Evolutionary conservation across 1,140 invertebrate genomes (phyloP).

Genomic region (Halesus radiatus): DNA sequence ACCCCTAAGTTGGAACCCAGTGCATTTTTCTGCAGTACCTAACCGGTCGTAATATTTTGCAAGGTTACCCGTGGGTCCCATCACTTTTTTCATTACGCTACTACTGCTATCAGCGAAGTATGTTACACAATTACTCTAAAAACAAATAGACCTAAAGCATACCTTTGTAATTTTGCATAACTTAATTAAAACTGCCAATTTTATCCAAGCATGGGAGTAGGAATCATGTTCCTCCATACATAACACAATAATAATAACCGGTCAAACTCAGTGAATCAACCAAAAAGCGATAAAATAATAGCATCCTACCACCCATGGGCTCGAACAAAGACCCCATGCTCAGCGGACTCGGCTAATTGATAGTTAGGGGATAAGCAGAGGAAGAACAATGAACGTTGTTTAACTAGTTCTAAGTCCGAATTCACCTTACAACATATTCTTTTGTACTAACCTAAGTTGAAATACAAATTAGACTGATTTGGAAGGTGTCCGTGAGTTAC

Average conservation of each 20-base stretch:
- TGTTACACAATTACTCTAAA: too few species aligned
- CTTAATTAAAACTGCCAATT: too few species aligned
- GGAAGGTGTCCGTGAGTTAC: neutral
- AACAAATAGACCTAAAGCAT: too few species aligned
- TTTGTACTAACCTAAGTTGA: constrained; percentile 1
- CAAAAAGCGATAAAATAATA: neutral
- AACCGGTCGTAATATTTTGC: too few species aligned
- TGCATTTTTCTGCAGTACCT: too few species aligned
- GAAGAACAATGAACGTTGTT: constrained; percentile 33
- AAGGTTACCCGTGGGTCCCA: too few species aligned
- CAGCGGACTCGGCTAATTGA: constrained; percentile 24
- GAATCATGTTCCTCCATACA: too few species aligned
- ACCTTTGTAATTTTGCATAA: too few species aligned
- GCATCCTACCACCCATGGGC: constrained; percentile 7
- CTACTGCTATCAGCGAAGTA: too few species aligned
- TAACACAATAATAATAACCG: neutral
- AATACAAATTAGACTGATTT: constrained; percentile 25
- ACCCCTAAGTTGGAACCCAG: too few species aligned
- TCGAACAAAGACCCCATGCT: neutral
- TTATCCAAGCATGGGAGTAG: too few species aligned
- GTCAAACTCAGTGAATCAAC: neutral
- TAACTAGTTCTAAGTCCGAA: constrained; percentile 12
- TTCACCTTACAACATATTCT: constrained; percentile 20
- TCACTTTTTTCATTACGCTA: too few species aligned
- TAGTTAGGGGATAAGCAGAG: neutral